phyloP scores from a whole-genome alignment of 92 coral and sea anemone genomes.

The Porites divaricata region DNA sequence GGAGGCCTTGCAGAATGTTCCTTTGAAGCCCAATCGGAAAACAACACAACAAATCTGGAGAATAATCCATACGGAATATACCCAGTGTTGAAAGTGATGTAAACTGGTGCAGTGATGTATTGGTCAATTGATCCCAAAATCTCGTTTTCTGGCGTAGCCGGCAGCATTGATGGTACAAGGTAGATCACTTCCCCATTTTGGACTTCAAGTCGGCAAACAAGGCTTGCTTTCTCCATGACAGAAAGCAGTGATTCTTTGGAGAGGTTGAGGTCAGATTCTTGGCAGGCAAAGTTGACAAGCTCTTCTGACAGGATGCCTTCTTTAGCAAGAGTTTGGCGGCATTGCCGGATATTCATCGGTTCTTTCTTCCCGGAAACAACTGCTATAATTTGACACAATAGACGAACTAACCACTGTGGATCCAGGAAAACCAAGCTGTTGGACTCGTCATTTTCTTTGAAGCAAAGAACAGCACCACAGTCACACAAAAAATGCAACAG shows the following conservation, averaged over 20 bases:
- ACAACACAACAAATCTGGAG: slow-evolving; percentile 24
- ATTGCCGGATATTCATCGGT: slow-evolving; percentile 31
- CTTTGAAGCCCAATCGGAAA: slow-evolving; percentile 17
- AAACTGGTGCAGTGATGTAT: slow-evolving; percentile 26
- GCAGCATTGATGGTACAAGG: slow-evolving; percentile 46
- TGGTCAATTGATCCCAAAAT: background rate
- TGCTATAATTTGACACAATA: slow-evolving; percentile 27
- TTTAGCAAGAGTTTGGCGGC: slow-evolving; percentile 38
- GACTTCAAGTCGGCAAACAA: slow-evolving; percentile 29
- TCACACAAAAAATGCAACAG: slow-evolving; percentile 41
- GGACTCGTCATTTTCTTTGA: background rate
- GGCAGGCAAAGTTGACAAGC: slow-evolving; percentile 33
- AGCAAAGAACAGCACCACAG: slow-evolving; percentile 41
- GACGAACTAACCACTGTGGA: slow-evolving; percentile 40
- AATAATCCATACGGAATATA: slow-evolving; percentile 53
- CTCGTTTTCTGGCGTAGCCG: slow-evolving; percentile 36
- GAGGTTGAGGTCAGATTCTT: background rate
- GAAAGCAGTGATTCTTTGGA: slow-evolving; percentile 19
- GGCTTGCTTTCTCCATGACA: slow-evolving; percentile 37
- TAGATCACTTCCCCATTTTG: slow-evolving; percentile 7
- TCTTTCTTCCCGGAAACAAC: slow-evolving; percentile 18
- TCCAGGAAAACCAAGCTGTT: slow-evolving; percentile 26
- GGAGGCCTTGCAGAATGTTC: slow-evolving; percentile 22
- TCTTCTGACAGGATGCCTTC: slow-evolving; percentile 41
- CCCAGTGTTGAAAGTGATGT: slow-evolving; percentile 29